Percentiles rank a stretch among this genome's conserved stretches.
Evolutionary conservation across 2,888 invertebrate species (phyloP).

Genomic region (Apamea sordens): DNA sequence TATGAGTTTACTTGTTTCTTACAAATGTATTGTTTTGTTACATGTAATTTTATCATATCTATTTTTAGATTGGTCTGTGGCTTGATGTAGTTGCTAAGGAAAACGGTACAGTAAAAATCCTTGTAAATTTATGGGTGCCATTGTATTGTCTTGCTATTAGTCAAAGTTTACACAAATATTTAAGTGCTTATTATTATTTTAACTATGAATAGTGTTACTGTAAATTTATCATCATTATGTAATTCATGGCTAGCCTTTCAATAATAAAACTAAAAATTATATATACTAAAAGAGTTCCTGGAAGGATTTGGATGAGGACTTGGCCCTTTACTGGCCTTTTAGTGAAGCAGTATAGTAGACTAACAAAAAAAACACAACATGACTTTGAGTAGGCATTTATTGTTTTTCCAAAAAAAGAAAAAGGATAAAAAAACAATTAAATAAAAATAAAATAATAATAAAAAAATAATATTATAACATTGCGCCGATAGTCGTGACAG

Average conservation of each 20-base stretch:
- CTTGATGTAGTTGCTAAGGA: conserved; percentile 17
- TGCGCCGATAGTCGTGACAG: too few relatives aligned
- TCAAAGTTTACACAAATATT: conserved; percentile 5
- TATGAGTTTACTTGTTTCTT: conserved; percentile 11
- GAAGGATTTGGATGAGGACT: too few relatives aligned
- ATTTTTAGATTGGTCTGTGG: conserved; percentile 19
- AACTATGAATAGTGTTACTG: not conserved
- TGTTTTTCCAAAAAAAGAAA: not conserved
- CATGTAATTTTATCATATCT: conserved; percentile 9
- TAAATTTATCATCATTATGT: not conserved
- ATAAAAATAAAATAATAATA: too few relatives aligned
- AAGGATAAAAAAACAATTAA: too few relatives aligned
- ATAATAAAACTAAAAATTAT: not conserved
- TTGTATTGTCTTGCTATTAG: conserved; percentile 15
- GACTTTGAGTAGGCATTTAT: not conserved
- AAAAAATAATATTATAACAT: too few relatives aligned
- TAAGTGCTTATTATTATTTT: not conserved
- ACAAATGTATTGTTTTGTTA: conserved; percentile 11
- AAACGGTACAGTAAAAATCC: conserved; percentile 14
- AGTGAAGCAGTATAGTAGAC: too few relatives aligned
- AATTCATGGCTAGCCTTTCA: not conserved
- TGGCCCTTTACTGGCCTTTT: too few relatives aligned
- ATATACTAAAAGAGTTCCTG: not conserved
- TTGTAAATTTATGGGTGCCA: conserved; percentile 2
- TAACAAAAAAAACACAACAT: too few relatives aligned